Base-by-base conservation (phyloP, 2,113 vertebrate genomes). In the Baryphthengus martii region DNA sequence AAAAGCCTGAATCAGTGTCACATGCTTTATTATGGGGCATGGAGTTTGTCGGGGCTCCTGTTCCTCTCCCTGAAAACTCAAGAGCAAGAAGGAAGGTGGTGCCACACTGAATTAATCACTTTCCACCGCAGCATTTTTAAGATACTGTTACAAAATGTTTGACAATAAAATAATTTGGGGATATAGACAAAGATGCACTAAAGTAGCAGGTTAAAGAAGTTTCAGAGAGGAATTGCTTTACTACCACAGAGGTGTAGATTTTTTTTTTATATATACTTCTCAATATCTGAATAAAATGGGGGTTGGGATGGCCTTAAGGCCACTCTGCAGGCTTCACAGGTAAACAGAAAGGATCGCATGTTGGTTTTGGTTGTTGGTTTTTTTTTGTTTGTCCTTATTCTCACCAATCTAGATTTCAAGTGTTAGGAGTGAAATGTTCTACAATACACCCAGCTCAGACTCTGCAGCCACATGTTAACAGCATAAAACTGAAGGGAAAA, bases 21-120 rank as follows among this genome's bases (percentile, higher is more conserved):
- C 0, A 1, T 3, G 13, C 9, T 74, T 59, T 47, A 2, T 25
- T 3, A 73, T n/a, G 16, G 8, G 40, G 7, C 39, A 26, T 0
- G 11, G 21, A 16, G 4, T 10, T 33, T 6, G 29, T 39, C 71
- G n/a, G 18, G 4, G n/a, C 7, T 85, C 37, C 31, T 23, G 5
- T n/a, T 58, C 47, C 49, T 59, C 35, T 9, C 37, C 12, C 6
- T 26, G 9, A 40, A 85, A 71, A 49, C 12, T 55, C 33, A 26
- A 44, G 31, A 55, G 52, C 31, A 67, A 44, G 39, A 39, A 66
- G 31, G 52, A 62, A 61, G 35, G 47, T 45, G 40, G 10, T 23
- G 20, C 37, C 39, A 59, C 40, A 13, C 2, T 3, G 13, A 40
- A 74, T 11, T 1, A 47, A 4, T 35, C 3, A 49, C 40, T 78